Conservation (phyloP, 2,888 invertebrate species). For the Perizoma affinitatum region DNA sequence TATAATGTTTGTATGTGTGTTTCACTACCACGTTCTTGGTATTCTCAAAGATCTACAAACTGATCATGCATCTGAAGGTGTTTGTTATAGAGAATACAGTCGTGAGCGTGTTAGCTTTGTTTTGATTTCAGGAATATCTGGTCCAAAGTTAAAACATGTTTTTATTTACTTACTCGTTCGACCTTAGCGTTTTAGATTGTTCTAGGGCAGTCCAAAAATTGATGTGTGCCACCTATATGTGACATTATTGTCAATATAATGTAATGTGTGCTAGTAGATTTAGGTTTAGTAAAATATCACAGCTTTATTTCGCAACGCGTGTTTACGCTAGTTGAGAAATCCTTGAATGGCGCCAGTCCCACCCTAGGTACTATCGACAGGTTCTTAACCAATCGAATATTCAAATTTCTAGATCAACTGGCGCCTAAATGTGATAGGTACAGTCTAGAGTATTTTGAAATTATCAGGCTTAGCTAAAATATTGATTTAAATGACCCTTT, state of each 20-base stretch:
- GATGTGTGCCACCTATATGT: neutral
- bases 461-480: too few species aligned
- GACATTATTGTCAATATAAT: conserved; percentile 13
- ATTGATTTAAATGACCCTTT: too few species aligned
- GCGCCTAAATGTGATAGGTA: conserved; percentile 61
- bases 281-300: conserved; percentile 8
- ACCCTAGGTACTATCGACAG: conserved; percentile 34
- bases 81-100: too few species aligned
- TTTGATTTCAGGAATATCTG: too few species aligned
- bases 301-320: conserved; percentile 15
- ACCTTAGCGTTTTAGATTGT: too few species aligned
- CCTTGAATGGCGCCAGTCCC: conserved; percentile 42
- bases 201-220: neutral
- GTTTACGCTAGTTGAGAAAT: conserved; percentile 30
- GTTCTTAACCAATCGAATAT: conserved; percentile 36
- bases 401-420: conserved; percentile 63
- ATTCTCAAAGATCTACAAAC: too few species aligned
- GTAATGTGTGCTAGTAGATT: conserved; percentile 9
- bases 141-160: too few species aligned
- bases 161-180: too few species aligned
- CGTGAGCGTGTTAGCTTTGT: too few species aligned
- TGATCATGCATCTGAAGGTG: too few species aligned
- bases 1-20: too few species aligned
- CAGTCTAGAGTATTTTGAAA: neutral
- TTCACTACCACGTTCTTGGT: too few species aligned